Evolutionary conservation across 2,113 vertebrate genomes (phyloP), one percentile per base, ranked within the genome.

Genomic region (Danio rerio): DNA sequence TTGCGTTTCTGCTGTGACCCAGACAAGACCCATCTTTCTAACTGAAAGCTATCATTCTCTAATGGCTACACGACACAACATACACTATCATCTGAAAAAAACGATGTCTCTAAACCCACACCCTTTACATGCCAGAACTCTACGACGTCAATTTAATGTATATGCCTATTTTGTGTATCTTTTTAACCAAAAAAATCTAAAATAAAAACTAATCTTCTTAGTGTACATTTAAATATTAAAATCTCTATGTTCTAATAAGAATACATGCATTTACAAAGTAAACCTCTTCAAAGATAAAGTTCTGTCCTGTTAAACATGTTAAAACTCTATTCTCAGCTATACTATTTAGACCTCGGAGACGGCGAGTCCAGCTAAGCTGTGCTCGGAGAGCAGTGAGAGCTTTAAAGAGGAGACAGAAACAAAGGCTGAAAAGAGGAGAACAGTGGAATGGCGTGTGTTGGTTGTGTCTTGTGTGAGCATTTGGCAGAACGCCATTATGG

Each of bases 391-490:
- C 21, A 55, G 50, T 55, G 56, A 45, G 49, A 55, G 42, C 11
- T 45, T 13, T 47, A 45, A 47, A 78, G 61, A 65, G 13, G 20
- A 50, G 75, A 61, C 0, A 47, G 18, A 53, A 21, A 66, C 20
- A 66, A 18, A 66, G 16, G 47, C 13, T 65, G 49, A 78, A 52
- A 63, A 50, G 61, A 47, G 5, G 47, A 78, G 76, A 66, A 63
- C 58, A 78, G 58, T 63, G 59, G 69, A 47, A 61, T 65, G 9
- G 71, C 40, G 77, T 62, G 66, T 62, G 77, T 61, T 81, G 65
- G 85, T 73, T 80, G 77, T 83, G 85, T 82, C 71, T 83, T 83
- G 76, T 86, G 71, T 59, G 8, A 83, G 78, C 40, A 13, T 65
- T 56, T 86, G 85, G 85, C 78, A 45, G 72, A 10, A 21, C 7